These are phyloP conservation scores for Protodeltote pygarga DNA, from an alignment of 2,888 invertebrate species.

Conservation along the genomic window DNA sequence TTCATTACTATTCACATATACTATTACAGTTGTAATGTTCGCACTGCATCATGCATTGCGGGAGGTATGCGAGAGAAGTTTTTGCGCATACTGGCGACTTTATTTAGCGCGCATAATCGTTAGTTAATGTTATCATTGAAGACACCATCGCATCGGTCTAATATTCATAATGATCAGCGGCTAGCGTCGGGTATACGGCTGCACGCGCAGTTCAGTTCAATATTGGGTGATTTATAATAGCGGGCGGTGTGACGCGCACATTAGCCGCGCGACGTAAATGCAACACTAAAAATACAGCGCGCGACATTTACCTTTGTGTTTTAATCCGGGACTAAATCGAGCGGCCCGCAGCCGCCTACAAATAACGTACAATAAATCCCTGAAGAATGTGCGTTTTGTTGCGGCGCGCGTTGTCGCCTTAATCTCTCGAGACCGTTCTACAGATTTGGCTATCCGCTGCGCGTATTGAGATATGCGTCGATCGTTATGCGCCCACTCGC, in stretches of 20 bases:
- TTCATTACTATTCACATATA: conserved; percentile 30
- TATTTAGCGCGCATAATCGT: conserved; percentile 19
- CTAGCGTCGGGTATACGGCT: background rate
- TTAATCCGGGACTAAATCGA: conserved; percentile 62
- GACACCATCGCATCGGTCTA: conserved; percentile 27
- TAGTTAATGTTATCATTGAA: conserved; percentile 23
- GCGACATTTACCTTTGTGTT: conserved; percentile 77
- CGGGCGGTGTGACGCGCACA: conserved; percentile 50
- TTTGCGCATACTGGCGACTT: conserved; percentile 18
- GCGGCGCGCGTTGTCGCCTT: conserved; percentile 48
- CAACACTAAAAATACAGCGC: conserved; percentile 62
- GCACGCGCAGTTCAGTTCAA: background rate
- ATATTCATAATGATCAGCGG: conserved; percentile 18
- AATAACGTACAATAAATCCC: conserved; percentile 68
- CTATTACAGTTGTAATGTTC: conserved; percentile 32
- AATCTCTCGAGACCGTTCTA: conserved; percentile 63
- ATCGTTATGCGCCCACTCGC: conserved; percentile 54
- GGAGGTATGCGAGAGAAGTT: conserved; percentile 10
- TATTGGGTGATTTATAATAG: conserved; percentile 43
- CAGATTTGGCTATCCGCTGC: conserved; percentile 56
- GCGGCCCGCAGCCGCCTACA: conserved; percentile 55
- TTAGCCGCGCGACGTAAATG: conserved; percentile 53
- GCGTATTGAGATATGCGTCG: conserved; percentile 45
- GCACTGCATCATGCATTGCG: conserved; percentile 39
- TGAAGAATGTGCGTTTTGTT: conserved; percentile 64